phyloP scores from a whole-genome alignment of 1,140 invertebrate species.

The Batillaria attramentaria region DNA sequence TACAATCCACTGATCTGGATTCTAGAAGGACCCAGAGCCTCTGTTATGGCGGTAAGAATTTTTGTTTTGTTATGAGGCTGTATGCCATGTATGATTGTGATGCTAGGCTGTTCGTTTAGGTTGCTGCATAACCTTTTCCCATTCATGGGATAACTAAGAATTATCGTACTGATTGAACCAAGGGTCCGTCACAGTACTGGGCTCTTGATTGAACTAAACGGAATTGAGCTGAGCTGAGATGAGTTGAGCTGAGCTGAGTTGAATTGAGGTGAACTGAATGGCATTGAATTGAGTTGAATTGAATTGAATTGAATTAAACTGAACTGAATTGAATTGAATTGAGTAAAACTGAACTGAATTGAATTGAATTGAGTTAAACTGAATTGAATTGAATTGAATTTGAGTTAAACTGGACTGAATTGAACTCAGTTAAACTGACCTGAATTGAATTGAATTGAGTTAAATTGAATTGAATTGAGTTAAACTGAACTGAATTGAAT shows the following conservation, averaged over 20 bases:
- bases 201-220: neutral
- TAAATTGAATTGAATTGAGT: no score
- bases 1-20: conserved; percentile 88
- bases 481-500: no score
- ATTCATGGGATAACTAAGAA: no score
- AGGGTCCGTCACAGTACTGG: no score
- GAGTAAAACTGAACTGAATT: neutral
- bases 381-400: neutral
- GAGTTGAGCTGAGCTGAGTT: neutral
- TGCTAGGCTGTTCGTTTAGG: no score
- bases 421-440: neutral
- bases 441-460: neutral
- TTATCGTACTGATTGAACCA: no score
- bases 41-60: conserved; percentile 80
- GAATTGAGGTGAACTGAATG: neutral
- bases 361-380: neutral
- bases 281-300: neutral
- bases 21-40: conserved; percentile 85
- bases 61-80: no score
- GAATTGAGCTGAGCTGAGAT: neutral
- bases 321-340: neutral
- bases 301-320: neutral
- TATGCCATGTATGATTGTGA: no score
- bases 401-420: neutral
- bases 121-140: no score